Evolutionary conservation across 2,888 invertebrate species (phyloP), one percentile per base, ranked within the genome.

Genomic region (Melieria picta): DNA sequence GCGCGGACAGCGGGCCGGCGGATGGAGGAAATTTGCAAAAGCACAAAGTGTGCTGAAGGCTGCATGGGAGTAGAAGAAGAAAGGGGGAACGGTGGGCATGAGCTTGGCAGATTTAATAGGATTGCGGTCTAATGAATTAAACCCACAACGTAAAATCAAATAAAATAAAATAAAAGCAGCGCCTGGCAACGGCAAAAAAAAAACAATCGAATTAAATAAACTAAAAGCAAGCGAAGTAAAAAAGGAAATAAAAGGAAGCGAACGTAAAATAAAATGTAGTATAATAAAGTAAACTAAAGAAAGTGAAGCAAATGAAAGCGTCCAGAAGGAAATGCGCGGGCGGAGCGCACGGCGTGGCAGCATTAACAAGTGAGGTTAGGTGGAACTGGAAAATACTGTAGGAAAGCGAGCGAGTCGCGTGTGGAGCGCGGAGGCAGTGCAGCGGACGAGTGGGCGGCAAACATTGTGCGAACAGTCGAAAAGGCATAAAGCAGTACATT

Each of bases 41-140:
- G 30, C 30, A 30, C 30, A 30, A 30, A 30, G 30, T 30, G 30
- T 30, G 30, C 30, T 30, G 30, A 30, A 30, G 30, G 30, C 30
- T 30, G 30, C 30, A 30, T 30, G 30, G 30, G 30, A 2, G 30
- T 30, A 30, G 30, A 3, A 30, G 30, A 30, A 30, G 30, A 30
- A 2, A 30, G 30, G 30, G 30, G 30, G 30, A 30, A 2, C 30
- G 30, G 13, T n/a, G 11, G 52, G 52, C 7, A n/a, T 52, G 52
- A 75, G 75, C 76, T 77, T 65, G 75, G 65, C 75, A 74, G 74
- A 77, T 75, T 77, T 78, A 80, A 79, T 78, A 78, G 76, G 76
- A 78, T 77, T 79, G 78, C 75, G 80, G 80, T 78, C 76, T 80
- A 79, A 80, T 80, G 78, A 80, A 80, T 80, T 77, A 80, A 77